Base-by-base conservation (phyloP, 2,113 vertebrate species). In the Ceyx melanurus region DNA sequence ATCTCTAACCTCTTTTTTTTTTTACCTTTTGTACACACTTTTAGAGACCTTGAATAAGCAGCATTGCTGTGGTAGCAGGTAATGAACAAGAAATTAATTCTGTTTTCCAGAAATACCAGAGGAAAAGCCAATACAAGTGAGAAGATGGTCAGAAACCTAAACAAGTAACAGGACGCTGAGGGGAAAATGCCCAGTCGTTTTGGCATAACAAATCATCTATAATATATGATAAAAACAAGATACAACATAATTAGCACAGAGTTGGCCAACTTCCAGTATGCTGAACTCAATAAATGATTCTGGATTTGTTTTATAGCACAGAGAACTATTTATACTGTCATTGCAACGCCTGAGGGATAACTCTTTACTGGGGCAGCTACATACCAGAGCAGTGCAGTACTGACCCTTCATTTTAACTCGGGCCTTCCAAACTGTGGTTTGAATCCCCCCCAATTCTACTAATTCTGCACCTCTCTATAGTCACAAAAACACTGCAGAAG, bases 161-260 rank as follows among this genome's bases (percentile, higher is more conserved):
- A 66, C 29, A 12, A 48, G 54, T 4, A 64, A 33, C 3, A 23
- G 80, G 68, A 60, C 57, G 10, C 31, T 3, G 29, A 20, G 81
- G 56, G 20, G 43, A 42, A 46, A 21, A 16, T 1, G 2, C 35
- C 70, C 82, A 83, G 65, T 42, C 74, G 2, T 77, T 89, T 43
- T 77, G 64, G 85, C 86, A 43, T 40, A 10, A 82, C 71, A 19
- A 48, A 86, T 18, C 11, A 9, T 68, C 80, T 33, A 37, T 33
- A 70, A 73, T 40, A 14, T 17, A 84, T 53, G 93, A 92, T 53
- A 93, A 92, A 93, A 88, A 1, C 91, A 89, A 92, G 83, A 86
- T 45, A 74, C 72, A 78, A 31, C 29, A 48, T 74, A 94, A 89
- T 88, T 82, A 94, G 79, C 5, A n/a, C 10, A 3, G 82, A 20